Evolutionary conservation across 2,113 vertebrate species (phyloP), one percentile per base, ranked within the genome.

Genomic region (Gymnocephalus cernua): DNA sequence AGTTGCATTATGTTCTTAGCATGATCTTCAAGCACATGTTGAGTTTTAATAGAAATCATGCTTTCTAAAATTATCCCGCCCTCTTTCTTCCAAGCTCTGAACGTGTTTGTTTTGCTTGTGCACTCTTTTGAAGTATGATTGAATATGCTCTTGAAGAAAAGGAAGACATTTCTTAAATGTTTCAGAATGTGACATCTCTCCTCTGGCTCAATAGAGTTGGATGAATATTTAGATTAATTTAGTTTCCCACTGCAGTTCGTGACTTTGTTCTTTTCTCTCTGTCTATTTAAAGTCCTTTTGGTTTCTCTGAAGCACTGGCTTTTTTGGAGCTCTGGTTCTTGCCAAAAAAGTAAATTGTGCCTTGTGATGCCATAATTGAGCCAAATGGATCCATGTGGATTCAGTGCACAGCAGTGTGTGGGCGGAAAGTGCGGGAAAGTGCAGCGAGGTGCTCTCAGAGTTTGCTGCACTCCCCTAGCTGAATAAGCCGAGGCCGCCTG

Each of bases 341-440:
- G 72, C 80, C 77, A 90, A 80, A 85, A 79, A 83, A 86, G 73
- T 86, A 80, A 90, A 91, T 83, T 77, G 80, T 76, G 77, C 85
- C 89, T 87, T 87, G 83, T 85, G 80, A 90, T 87, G 86, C 77
- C 80, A 71, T 86, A 75, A 82, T 56, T 53, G 54, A 79, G 58
- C 78, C 91, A 94, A 94, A 91, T 80, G 79, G 84, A 93, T 88
- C 90, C 91, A 92, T 90, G 90, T 94, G 94, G 84, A 85, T 76
- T 78, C 56, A 14, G 66, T 58, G 76, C 76, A 51, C 59, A 82
- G 83, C 85, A 88, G 86, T 74, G 90, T 86, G 91, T 92, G 88
- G 91, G 91, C 48, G 85, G 89, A 91, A 92, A 92, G 91, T 88
- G 91, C 88, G 80, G 89, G 87, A 93, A 93, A 89, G 81, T 75